Percentiles rank a stretch among this genome's conserved stretches.
phyloP scores from a whole-genome alignment of 92 coral and sea anemone species.

The Actinernus sp. region DNA sequence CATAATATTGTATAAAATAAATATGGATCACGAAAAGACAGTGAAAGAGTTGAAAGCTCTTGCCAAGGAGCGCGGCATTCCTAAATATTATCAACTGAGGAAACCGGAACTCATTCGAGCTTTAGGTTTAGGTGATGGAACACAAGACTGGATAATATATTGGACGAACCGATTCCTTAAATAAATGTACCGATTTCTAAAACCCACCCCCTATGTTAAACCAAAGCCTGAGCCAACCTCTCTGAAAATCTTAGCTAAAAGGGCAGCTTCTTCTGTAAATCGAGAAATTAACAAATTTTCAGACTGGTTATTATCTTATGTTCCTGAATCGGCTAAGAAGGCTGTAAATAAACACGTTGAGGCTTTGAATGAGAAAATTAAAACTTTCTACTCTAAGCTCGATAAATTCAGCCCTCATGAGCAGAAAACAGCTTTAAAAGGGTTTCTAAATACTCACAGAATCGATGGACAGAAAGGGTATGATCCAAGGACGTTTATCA shows the following conservation, averaged over 20 bases:
- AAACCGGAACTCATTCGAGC: no score
- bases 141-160: no score
- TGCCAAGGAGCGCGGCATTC: no score
- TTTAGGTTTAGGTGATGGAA: no score
- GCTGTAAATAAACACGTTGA: constrained; percentile 35
- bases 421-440: constrained; percentile 39
- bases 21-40: no score
- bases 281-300: constrained; percentile 47
- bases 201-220: constrained; percentile 8
- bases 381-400: no score
- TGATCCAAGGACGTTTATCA: constrained; percentile 36
- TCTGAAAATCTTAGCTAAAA: constrained; percentile 47
- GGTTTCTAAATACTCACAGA: constrained; percentile 9
- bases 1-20: no score
- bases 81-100: no score
- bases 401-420: constrained; percentile 3
- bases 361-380: constrained; percentile 34
- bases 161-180: constrained; percentile 44
- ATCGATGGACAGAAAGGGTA: constrained; percentile 25
- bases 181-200: constrained; percentile 37
- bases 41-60: no score
- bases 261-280: constrained; percentile 40
- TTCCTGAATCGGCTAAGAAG: constrained; percentile 38
- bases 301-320: constrained; percentile 48
- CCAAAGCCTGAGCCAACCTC: constrained; percentile 13